Percentiles rank a stretch among this genome's conserved stretches.
Evolutionary conservation across 2,888 invertebrate species (phyloP).

Genomic region (Theretra japonica): DNA sequence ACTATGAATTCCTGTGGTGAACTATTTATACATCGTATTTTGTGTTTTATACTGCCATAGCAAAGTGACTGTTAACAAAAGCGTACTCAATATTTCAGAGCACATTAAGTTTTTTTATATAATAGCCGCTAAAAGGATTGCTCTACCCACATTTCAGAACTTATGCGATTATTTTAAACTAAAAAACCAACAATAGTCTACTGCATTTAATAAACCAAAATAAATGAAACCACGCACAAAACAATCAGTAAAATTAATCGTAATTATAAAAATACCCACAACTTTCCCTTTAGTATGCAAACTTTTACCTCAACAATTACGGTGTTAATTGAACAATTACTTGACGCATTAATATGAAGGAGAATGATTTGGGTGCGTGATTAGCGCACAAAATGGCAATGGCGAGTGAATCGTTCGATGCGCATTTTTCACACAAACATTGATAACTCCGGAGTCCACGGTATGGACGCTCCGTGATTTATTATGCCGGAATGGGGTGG

Average conservation of each 20-base stretch:
- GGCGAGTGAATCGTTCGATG: not conserved
- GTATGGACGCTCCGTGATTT: not conserved
- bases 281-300: not conserved
- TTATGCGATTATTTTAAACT: too few relatives aligned
- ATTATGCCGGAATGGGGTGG: not conserved
- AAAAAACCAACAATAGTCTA: too few relatives aligned
- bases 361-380: not conserved
- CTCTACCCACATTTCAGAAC: too few relatives aligned
- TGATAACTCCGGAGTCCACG: constrained; percentile 6
- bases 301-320: not conserved
- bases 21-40: not conserved
- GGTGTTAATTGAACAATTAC: not conserved
- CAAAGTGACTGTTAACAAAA: too few relatives aligned
- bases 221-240: too few relatives aligned
- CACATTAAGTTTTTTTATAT: not conserved
- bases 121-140: not conserved
- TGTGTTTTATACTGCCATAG: not conserved
- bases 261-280: too few relatives aligned
- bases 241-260: too few relatives aligned
- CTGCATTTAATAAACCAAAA: too few relatives aligned
- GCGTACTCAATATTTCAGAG: not conserved
- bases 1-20: not conserved
- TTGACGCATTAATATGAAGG: not conserved
- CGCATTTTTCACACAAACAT: constrained; percentile 11
- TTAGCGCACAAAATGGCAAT: not conserved